These are phyloP conservation scores for Uloborus plumipes DNA, from an alignment of 2,888 invertebrate species.

Conservation along the genomic window DNA sequence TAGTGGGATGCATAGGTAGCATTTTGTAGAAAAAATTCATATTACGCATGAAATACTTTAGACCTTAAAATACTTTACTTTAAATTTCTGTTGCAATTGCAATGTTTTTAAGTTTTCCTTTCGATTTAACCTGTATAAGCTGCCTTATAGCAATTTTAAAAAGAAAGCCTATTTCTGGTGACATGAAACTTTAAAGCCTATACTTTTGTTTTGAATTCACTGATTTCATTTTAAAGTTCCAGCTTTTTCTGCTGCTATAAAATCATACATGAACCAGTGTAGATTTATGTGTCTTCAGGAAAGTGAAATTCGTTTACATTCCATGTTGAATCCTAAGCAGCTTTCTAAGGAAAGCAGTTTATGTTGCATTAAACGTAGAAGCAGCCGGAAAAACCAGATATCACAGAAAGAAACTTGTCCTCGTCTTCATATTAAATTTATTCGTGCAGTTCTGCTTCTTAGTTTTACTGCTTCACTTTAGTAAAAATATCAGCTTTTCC, in stretches of 20 bases:
- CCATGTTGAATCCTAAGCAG: no score
- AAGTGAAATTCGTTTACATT: no score
- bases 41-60: no score
- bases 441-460: no score
- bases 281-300: no score
- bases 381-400: slow-evolving; percentile 37
- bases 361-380: slow-evolving; percentile 20
- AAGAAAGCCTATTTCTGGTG: slow-evolving; percentile 31
- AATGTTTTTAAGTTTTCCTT: background rate
- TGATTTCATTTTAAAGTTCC: slow-evolving; percentile 50
- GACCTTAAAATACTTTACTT: no score
- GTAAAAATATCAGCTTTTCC: no score
- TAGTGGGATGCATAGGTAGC: no score
- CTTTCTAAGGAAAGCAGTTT: slow-evolving; percentile 22
- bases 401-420: slow-evolving; percentile 25
- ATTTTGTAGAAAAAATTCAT: no score
- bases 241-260: slow-evolving; percentile 4
- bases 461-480: no score
- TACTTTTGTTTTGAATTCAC: slow-evolving; percentile 40
- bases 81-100: background rate
- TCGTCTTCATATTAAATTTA: slow-evolving; percentile 22
- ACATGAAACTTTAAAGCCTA: slow-evolving; percentile 51
- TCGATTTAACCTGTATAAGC: background rate
- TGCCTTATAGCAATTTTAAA: background rate
- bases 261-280: no score